Evolutionary conservation across 2,797 vertebrate species (phyloP).

Genomic region (Gymnoscopelus microlampas): DNA sequence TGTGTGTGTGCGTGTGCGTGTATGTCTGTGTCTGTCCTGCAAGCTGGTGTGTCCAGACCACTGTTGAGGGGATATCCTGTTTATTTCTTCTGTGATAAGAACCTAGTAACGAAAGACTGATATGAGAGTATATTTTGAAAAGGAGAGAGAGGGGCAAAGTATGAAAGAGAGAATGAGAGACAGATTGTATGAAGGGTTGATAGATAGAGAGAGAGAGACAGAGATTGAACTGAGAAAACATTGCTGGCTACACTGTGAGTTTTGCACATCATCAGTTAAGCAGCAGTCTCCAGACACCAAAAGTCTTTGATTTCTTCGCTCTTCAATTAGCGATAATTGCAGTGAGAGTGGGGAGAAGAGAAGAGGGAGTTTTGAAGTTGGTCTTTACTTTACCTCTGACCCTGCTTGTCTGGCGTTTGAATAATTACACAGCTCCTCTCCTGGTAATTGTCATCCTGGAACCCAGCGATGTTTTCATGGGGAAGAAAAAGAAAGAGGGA

Average conservation of each 20-base stretch:
- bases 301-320: slow-evolving; percentile 74
- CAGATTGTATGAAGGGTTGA: not conserved
- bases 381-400: slow-evolving; percentile 72
- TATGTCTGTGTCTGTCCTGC: slow-evolving; percentile 15
- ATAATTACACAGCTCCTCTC: slow-evolving; percentile 78
- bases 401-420: slow-evolving; percentile 74
- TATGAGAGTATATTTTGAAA: slow-evolving; percentile 27
- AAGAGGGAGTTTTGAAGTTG: slow-evolving; percentile 71
- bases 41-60: slow-evolving; percentile 38
- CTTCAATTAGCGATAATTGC: slow-evolving; percentile 79
- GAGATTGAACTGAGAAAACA: slow-evolving; percentile 4
- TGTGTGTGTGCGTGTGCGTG: not conserved
- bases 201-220: slow-evolving; percentile 6
- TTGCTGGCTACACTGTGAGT: slow-evolving; percentile 34
- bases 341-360: slow-evolving; percentile 65
- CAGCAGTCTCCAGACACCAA: slow-evolving; percentile 70
- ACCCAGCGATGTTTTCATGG: slow-evolving; percentile 72
- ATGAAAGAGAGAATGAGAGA: not conserved
- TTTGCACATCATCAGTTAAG: slow-evolving; percentile 73
- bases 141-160: not conserved
- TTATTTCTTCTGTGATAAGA: slow-evolving; percentile 72
- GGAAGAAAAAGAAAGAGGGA: slow-evolving; percentile 52
- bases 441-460: slow-evolving; percentile 79
- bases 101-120: slow-evolving; percentile 50
- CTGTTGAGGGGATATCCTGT: slow-evolving; percentile 70